These are phyloP conservation scores for Nemapogon koenigi DNA, from an alignment of 2,888 invertebrate species.

Conservation along the genomic window DNA sequence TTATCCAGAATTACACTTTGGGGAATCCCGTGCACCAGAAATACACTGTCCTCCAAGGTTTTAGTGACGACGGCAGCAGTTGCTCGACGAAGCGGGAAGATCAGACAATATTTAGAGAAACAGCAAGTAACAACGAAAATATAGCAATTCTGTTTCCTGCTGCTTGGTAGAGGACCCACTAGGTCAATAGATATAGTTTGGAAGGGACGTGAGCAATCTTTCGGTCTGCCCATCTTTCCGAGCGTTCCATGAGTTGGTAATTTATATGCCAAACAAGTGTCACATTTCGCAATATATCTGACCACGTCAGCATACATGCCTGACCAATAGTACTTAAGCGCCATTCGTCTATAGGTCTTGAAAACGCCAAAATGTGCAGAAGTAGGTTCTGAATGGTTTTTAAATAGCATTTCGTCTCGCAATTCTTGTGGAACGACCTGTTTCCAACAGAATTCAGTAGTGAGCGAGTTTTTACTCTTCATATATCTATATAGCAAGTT, in stretches of 20 bases:
- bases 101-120: constrained; percentile 16
- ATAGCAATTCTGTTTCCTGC: constrained; percentile 11
- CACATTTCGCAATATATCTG: constrained; percentile 14
- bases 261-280: constrained; percentile 14
- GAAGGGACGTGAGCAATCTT: constrained; percentile 18
- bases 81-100: constrained; percentile 12
- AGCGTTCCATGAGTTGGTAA: constrained; percentile 12
- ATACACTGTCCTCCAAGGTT: constrained; percentile 18
- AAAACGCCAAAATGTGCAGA: constrained; percentile 18
- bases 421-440: constrained; percentile 15
- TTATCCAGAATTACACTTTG: constrained; percentile 12
- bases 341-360: constrained; percentile 18
- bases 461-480: constrained; percentile 11
- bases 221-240: constrained; percentile 20
- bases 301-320: constrained; percentile 17
- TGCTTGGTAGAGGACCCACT: constrained; percentile 16
- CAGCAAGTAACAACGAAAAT: constrained; percentile 17
- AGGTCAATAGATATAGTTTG: constrained; percentile 16
- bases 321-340: constrained; percentile 17
- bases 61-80: constrained; percentile 12
- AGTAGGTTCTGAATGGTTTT: constrained; percentile 14
- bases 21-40: constrained; percentile 22
- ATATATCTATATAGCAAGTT: constrained; percentile 8
- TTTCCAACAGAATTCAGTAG: constrained; percentile 16
- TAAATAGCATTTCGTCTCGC: constrained; percentile 8